phyloP scores from a whole-genome alignment of 2,113 vertebrate species.

The Phocoena sinus region DNA sequence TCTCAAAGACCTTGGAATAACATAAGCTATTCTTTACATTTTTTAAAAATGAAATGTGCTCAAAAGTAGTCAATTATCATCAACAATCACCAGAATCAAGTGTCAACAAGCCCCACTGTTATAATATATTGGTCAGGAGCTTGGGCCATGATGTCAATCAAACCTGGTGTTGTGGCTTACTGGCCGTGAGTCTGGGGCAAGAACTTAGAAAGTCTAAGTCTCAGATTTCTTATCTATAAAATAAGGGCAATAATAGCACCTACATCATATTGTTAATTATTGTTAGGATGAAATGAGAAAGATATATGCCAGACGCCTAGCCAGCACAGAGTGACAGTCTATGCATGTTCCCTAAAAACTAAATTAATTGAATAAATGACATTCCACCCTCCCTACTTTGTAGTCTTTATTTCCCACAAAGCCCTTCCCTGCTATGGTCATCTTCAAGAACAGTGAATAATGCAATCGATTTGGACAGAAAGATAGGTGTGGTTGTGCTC shows the following conservation, averaged over 20 bases:
- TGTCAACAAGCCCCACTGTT: slow-evolving; percentile 1
- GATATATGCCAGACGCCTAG: background rate
- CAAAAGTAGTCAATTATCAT: slow-evolving; percentile 49
- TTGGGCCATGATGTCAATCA: background rate
- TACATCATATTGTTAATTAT: background rate
- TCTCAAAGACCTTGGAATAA: slow-evolving; percentile 58
- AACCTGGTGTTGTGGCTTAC: background rate
- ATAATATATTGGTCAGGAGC: background rate
- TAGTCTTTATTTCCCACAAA: background rate
- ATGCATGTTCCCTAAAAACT: background rate
- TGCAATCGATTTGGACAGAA: background rate
- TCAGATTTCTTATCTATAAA: background rate
- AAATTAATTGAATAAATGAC: background rate
- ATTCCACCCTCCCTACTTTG: too few relatives aligned
- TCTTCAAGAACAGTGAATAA: background rate
- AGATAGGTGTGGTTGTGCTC: background rate
- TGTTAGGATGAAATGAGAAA: background rate
- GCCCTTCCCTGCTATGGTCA: background rate
- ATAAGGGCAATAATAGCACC: background rate
- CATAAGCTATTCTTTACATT: slow-evolving; percentile 45
- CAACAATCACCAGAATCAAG: slow-evolving; percentile 41
- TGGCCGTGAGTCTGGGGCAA: background rate
- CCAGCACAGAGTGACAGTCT: background rate
- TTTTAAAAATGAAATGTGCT: background rate
- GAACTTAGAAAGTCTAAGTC: background rate